phyloP scores from a whole-genome alignment of 2,113 vertebrate genomes.

The Rafetus swinhoei region DNA sequence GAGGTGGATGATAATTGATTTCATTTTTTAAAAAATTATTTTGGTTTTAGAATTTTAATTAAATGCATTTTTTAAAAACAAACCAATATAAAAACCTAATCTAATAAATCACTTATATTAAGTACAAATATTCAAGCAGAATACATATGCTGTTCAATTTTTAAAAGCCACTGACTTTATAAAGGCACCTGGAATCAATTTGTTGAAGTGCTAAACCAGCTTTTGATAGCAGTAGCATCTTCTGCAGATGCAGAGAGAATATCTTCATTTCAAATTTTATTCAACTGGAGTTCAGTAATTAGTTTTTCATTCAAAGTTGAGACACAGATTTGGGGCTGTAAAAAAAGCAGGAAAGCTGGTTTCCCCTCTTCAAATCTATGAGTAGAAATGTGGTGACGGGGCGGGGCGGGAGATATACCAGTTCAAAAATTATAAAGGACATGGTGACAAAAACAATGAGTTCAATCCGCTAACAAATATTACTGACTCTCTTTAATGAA shows the following conservation, averaged over 20 bases:
- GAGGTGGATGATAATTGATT: not conserved
- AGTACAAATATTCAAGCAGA: not conserved
- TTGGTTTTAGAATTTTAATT: not conserved
- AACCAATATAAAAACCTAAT: not conserved
- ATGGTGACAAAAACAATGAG: not conserved
- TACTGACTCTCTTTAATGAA: not conserved
- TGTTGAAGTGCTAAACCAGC: not conserved
- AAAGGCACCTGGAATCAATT: not conserved
- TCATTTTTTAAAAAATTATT: not conserved
- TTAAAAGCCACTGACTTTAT: not conserved
- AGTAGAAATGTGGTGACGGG: not conserved
- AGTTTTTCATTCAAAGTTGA: not conserved
- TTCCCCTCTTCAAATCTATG: not conserved
- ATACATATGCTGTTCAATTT: not conserved
- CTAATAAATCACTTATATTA: not conserved
- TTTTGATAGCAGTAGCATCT: not conserved
- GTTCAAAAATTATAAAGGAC: not conserved
- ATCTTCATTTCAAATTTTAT: not conserved
- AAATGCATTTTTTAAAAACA: not conserved
- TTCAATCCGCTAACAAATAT: not conserved
- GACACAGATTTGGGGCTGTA: not conserved
- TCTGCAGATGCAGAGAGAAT: not conserved
- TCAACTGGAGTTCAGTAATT: not conserved
- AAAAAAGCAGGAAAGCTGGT: not conserved
- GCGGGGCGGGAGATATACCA: not conserved